Evolutionary conservation across 2,113 vertebrate species (phyloP), one percentile per base, ranked within the genome.

Genomic region (Progne subis): DNA sequence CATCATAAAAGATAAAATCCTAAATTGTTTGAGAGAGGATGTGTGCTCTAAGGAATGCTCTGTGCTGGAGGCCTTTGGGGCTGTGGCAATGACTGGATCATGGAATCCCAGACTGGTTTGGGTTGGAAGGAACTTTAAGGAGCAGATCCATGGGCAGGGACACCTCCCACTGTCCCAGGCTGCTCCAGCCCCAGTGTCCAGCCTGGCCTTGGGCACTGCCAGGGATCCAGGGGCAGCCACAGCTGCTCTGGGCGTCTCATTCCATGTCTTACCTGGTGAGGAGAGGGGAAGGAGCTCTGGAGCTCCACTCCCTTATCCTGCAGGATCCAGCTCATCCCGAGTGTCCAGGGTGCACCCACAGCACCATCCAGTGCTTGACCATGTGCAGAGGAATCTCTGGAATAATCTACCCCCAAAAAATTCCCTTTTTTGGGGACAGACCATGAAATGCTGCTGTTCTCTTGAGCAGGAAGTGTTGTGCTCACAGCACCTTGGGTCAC

Each of bases 91-190:
- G 39, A 29, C 44, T 52, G 77, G 9, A 4, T 31, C 41, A 23
- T 19, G 64, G 34, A 75, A 69, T 55, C 25, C 10, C 26, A 12
- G 31, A 11, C 11, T 61, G n/a, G 55, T 55, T 61, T 34, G 34
- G 18, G 18, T 32, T 41, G 63, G 49, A 76, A 69, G 20, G 63
- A 29, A 69, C 11, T 47, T 69, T 1, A 43, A 31, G 18, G 55
- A 47, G 18, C 55, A 76, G n/a, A 26, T 34, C 70, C 41, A 34
- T 5, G 55, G 46, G n/a, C 20, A 76, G 25, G 47, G n/a, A 55
- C 20, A 43, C 12, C 6, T 63, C 3, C 41, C 17, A 26, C 47
- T 9, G 0, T 2, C 4, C 14, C 17, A 26, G 55, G 14, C 2
- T 69, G 29, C 25, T 76, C 63, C 41, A 31, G 6, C 8, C 43